Percentiles rank a stretch among this genome's conserved stretches.
Conservation (phyloP, 2,888 invertebrate genomes). For the Phyto melanocephala region DNA sequence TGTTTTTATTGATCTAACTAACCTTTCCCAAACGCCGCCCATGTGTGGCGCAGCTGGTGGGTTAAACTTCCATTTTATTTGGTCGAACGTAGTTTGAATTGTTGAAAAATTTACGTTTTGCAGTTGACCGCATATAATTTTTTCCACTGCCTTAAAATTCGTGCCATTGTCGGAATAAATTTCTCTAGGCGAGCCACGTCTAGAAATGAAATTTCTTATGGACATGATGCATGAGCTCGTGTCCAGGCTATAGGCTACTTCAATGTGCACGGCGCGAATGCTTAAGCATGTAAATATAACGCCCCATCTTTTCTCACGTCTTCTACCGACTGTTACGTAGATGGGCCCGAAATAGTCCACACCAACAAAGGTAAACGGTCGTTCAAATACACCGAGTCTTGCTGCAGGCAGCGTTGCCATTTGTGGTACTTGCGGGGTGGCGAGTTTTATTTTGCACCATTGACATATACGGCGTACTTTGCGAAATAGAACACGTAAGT, state of each 20-base stretch:
- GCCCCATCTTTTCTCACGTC: too few species aligned
- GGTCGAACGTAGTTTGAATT: not conserved
- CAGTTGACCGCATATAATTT: not conserved
- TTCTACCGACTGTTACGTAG: too few species aligned
- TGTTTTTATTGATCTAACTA: not conserved
- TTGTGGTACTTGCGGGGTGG: constrained; percentile 31
- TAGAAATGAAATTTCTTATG: constrained; percentile 40
- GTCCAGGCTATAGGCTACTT: constrained; percentile 57
- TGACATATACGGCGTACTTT: constrained; percentile 52
- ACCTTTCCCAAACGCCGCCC: not conserved
- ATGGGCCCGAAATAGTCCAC: constrained; percentile 38
- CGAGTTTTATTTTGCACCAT: constrained; percentile 51
- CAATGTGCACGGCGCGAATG: constrained; percentile 37
- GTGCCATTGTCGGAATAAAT: constrained; percentile 56
- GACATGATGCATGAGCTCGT: constrained; percentile 54
- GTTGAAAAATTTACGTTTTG: not conserved
- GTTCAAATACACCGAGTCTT: constrained; percentile 32
- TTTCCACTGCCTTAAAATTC: constrained; percentile 41
- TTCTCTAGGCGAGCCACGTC: constrained; percentile 8
- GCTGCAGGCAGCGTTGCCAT: constrained; percentile 29
- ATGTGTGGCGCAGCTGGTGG: not conserved
- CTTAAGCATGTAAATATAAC: not conserved
- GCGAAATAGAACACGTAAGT: constrained; percentile 48
- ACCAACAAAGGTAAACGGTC: constrained; percentile 33
- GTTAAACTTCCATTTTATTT: not conserved